Base-by-base conservation (phyloP, 2,113 vertebrate species). In the Rattus rattus region DNA sequence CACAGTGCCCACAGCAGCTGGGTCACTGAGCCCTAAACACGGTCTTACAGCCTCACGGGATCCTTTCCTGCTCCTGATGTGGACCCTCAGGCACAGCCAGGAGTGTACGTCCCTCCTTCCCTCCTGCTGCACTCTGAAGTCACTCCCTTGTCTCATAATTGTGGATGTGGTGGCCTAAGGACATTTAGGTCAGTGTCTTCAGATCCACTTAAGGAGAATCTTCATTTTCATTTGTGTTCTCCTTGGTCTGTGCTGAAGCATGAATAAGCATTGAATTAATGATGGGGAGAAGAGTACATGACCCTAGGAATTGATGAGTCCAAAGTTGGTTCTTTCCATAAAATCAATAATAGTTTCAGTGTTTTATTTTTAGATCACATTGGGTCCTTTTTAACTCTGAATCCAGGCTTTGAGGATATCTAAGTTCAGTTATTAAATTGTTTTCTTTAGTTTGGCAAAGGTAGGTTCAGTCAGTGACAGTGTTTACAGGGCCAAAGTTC, bases 181-280 rank as follows among this genome's bases (percentile, higher is more conserved):
- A 61, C 43, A 33, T 93, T 84, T 47, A 33, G n/a, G 59, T 85
- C 49, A 88, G 19, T 95, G 91, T 94, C 92, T 94, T 96, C 11
- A 59, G 0, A 26, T 33, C 43, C 90, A 77, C 73, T 43, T 92
- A 33, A 88, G 70, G 59, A 86, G 75, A 54, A 2, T 39, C 67
- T 59, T 54, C 33, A 65, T 3, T 36, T 59, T 61, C 33, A 3
- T 67, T 49, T 73, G n/a, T 14, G 22, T 80, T 95, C 47, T 56
- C 43, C 54, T 94, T 83, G 28, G 80, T 95, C 69, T 73, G 1
- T 90, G 87, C 36, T 43, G 36, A 94, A 61, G 70, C 2, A 3
- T 52, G 69, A 56, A 14, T 83, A 87, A 94, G 63, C 63, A 88
- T 56, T 77, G 86, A 67, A 39, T 88, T 89, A 95, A 69, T 81